Evolutionary conservation across 2,113 vertebrate species (phyloP).

Genomic region (Callithrix jacchus): DNA sequence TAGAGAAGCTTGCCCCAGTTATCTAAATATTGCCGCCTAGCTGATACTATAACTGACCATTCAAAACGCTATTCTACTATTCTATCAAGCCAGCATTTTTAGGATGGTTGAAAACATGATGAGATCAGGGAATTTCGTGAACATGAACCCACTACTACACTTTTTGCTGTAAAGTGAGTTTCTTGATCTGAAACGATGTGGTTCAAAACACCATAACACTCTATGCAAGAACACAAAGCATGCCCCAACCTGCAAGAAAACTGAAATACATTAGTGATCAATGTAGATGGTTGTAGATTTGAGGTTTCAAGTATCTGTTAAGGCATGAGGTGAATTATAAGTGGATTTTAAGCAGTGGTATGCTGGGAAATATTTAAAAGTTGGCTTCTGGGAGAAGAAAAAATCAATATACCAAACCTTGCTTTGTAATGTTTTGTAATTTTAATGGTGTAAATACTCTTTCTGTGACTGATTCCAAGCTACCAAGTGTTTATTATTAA

Average conservation of each 20-base stretch:
- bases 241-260: neutral
- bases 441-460: neutral
- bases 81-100: neutral
- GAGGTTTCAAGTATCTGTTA: neutral
- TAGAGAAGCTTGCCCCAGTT: neutral
- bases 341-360: neutral
- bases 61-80: neutral
- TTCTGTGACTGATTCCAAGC: conserved; percentile 10
- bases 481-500: neutral
- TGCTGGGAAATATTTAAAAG: neutral
- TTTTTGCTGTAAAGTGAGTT: neutral
- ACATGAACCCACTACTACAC: neutral
- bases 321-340: neutral
- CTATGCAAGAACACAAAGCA: neutral
- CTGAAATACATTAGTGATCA: neutral
- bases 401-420: neutral
- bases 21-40: neutral
- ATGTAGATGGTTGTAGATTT: neutral
- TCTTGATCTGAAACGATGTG: neutral
- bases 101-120: neutral
- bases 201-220: neutral
- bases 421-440: neutral
- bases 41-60: neutral
- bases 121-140: neutral
- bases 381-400: neutral